phyloP scores from a whole-genome alignment of 2,797 vertebrate genomes.

The Pseudopleuronectes americanus region DNA sequence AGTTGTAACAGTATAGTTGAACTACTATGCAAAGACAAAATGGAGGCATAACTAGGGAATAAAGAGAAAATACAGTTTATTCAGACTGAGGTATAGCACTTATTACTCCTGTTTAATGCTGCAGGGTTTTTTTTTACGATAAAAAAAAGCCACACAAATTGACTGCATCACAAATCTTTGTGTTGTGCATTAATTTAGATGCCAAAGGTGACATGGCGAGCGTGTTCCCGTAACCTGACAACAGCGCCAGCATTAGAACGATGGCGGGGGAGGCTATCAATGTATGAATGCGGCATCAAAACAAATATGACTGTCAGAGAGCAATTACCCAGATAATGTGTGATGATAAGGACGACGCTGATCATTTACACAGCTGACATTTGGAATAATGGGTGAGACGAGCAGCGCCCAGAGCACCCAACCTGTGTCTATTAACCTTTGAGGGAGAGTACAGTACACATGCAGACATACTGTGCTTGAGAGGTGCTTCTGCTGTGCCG shows the following conservation, averaged over 20 bases:
- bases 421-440: slow-evolving; percentile 71
- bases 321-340: slow-evolving; percentile 75
- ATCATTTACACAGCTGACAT: slow-evolving; percentile 78
- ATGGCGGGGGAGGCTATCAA: slow-evolving; percentile 27
- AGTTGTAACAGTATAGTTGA: too few relatives aligned
- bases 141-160: not conserved
- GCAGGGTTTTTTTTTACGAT: too few relatives aligned
- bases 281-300: slow-evolving; percentile 47
- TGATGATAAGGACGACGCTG: slow-evolving; percentile 65
- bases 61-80: not conserved
- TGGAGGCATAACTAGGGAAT: not conserved
- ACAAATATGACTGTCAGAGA: slow-evolving; percentile 65
- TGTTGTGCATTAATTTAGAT: slow-evolving; percentile 21
- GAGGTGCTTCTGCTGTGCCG: not conserved
- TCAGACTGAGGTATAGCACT: not conserved
- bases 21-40: not conserved
- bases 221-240: slow-evolving; percentile 27
- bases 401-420: slow-evolving; percentile 43
- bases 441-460: slow-evolving; percentile 40
- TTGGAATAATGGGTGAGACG: slow-evolving; percentile 65
- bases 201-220: slow-evolving; percentile 24
- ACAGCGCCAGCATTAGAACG: slow-evolving; percentile 21
- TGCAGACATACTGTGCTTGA: not conserved
- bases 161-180: not conserved
- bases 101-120: not conserved